Base-by-base conservation (phyloP, 2,113 vertebrate genomes). In the Centropus bengalensis region DNA sequence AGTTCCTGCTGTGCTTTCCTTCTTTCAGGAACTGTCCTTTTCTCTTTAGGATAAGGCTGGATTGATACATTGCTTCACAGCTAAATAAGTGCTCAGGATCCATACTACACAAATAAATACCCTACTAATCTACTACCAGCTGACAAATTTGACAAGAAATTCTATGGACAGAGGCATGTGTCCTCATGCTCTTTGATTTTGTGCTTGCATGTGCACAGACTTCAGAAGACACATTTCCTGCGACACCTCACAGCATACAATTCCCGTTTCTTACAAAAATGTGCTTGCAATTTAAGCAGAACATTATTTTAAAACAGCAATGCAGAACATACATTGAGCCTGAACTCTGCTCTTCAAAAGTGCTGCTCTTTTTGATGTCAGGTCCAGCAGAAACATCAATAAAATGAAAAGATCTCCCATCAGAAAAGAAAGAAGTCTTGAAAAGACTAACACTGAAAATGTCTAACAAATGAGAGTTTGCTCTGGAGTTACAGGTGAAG, bases 401-500 rank as follows among this genome's bases (percentile, higher is more conserved):
- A 52, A 71, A 86, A 85, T 70, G 69, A 91, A 86, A 96, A 96
- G 70, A 96, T 83, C 42, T 83, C 82, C 90, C 76, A 64, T 40
- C 26, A 93, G 86, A 91, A 92, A 93, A 80, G 75, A 3, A 64
- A 69, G 76, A 94, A 92, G 94, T 80, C 92, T 96, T 97, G 86
- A 96, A 93, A 96, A 71, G 88, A 71, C 56, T 40, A 79, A 74
- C 60, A 44, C 32, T 77, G 79, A 92, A 82, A 88, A 68, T 71
- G 51, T 73, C 73, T 62, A 80, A 92, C 92, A 97, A 95, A 96
- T 36, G 56, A 54, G 49, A 60, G 56, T 86, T 93, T 86, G 82
- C 62, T 81, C 93, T 85, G 82, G 60, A 95, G 96, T 91, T 94
- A 94, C 89, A 94, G 91, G 93, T 92, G 90, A 94, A 89, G 45